Evolutionary conservation across 2,888 invertebrate genomes (phyloP), one percentile per base, ranked within the genome.

Genomic region (Nomada fabriciana): DNA sequence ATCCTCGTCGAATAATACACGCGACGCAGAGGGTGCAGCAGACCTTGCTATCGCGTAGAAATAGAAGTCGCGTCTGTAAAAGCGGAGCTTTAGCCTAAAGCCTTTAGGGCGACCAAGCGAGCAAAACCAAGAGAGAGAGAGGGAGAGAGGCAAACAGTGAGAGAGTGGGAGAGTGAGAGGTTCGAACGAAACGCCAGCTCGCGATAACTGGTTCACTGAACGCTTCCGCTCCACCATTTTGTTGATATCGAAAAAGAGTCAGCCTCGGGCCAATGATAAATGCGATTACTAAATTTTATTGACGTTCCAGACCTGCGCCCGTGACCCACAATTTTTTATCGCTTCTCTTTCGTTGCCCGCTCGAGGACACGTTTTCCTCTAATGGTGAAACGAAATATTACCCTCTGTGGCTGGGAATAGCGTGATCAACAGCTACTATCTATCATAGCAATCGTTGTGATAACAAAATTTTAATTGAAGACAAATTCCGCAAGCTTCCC

Each of bases 261-360:
- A 50, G 75, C 50, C 60, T 13, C 63, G 69, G 50, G 23, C 50
- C 75, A 53, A 81, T 81, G 82, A 82, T 82, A 82, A 82, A 75
- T 81, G 75, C 82, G 82, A 81, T 82, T 82, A 82, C 81, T 81
- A 75, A 82, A 82, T 81, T 81, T 82, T 82, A 82, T 82, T 71
- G 75, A 80, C 81, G 80, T 68, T 64, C 67, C 75, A 23, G 53
- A 67, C 75, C 73, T 60, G 82, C 65, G 74, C 60, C 57, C 68
- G 80, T 74, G 81, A 73, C 70, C 75, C 53, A 55, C 47, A 68
- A 81, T 82, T 82, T 36, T 82, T 82, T 80, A 71, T 75, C 82
- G 63, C 18, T 2, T 1, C 47, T n/a, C 29, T n/a, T 23, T 3
- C 20, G 9, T 43, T 25, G 18, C n/a, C 5, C 53, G 36, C 53